Evolutionary conservation across 2,888 invertebrate genomes (phyloP), one percentile per base, ranked within the genome.

Genomic region (Chaetogeoica ovagalla): DNA sequence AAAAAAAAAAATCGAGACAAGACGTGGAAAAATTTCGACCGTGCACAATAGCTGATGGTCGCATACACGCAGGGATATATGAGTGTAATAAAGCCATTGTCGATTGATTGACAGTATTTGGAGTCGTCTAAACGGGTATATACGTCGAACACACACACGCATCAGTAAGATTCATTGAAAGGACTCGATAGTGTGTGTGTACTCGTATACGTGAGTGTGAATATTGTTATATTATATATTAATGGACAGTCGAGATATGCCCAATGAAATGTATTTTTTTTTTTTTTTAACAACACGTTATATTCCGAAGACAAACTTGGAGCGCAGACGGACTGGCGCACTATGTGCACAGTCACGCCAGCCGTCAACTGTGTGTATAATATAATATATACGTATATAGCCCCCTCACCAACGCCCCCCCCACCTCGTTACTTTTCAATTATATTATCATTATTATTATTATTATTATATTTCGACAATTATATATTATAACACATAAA

Each of bases 311-410:
- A 77, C 59, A 70, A 77, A 77, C 77, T 77, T 77, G 77, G 69
- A 77, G 60, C 70, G 62, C 62, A 70, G 77, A 79, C 77, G 52
- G 52, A 77, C 77, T 48, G 77, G 77, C 77, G 70, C 77, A 77
- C 70, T 79, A 77, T 70, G 60, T 79, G 77, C 77, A 70, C 39
- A 79, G 77, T 79, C 77, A 79, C 70, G 70, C 62, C 77, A 69
- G 77, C 70, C 76, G 76, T 68, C 70, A 21, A 15, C 1, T 9
- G 13, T 48, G 7, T 43, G 6, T 9, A 6, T 43, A 43, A 43
- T 9, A 43, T 43, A 43, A 48, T 48, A 48, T 48, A 48, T 13
- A 9, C 8, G 11, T 48, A 48, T 15, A 15, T n/a, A n/a, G n/a
- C n/a, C n/a, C n/a, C n/a, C n/a, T n/a, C n/a, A n/a, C n/a, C n/a